Conservation (phyloP, 1,140 invertebrate species). For the Dendrolimus kikuchii region DNA sequence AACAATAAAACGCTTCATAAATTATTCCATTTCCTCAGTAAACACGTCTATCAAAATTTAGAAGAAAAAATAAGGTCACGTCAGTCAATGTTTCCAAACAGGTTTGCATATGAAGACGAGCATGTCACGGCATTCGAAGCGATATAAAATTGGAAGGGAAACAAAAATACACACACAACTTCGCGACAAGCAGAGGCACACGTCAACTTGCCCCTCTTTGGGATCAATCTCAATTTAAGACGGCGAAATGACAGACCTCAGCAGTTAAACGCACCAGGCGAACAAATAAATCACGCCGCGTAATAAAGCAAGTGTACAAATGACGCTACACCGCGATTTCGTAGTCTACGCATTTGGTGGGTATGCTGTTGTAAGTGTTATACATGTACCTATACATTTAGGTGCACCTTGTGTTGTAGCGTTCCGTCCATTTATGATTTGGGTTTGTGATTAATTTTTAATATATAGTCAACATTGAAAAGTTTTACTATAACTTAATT, state of each 20-base stretch:
- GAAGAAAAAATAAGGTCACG: constrained; percentile 10
- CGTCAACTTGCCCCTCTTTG: constrained; percentile 30
- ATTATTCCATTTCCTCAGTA: neutral
- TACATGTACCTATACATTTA: no score
- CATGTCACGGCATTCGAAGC: neutral
- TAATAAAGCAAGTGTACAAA: constrained; percentile 63
- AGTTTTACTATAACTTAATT: no score
- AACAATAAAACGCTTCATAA: no score
- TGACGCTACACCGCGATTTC: constrained; percentile 27
- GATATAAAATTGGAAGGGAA: constrained; percentile 15
- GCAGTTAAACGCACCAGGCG: constrained; percentile 61
- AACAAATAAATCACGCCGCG: constrained; percentile 55
- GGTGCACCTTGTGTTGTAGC: no score
- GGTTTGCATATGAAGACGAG: constrained; percentile 12
- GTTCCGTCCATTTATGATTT: no score
- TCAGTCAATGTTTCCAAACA: constrained; percentile 11
- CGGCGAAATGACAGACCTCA: constrained; percentile 57
- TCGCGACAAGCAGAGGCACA: constrained; percentile 29
- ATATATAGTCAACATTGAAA: no score
- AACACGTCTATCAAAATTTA: constrained; percentile 1
- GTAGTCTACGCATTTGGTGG: constrained; percentile 3
- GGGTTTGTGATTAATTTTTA: no score
- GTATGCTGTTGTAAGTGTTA: no score
- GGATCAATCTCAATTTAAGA: constrained; percentile 69
- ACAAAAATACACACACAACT: constrained; percentile 42